Base-by-base conservation (phyloP, 2,888 invertebrate genomes). In the Xanthia togata region DNA sequence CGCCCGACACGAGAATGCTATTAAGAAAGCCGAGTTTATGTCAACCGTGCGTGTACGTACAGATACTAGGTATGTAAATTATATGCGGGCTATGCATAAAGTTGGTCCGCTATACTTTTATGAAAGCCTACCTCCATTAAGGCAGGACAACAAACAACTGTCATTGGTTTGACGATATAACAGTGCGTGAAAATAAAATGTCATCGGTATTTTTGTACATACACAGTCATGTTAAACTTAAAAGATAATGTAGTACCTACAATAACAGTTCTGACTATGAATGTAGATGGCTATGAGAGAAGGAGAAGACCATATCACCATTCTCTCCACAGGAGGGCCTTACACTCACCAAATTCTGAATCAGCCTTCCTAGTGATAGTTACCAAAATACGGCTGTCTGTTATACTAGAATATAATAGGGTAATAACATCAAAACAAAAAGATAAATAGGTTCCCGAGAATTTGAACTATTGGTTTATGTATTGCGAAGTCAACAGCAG, bases 21-120 rank as follows among this genome's bases (percentile, higher is more conserved):
- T 88, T 87, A 87, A 67, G 70, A 67, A 20, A 62, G n/a, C 44
- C 67, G 35, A 38, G 70, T 85, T 83, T 76, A 83, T 84, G 84
- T 88, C 73, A 72, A 78, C 74, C 81, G 14, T 70, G 69, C 35
- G 53, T 68, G 38, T 65, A 72, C 11, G 35, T 68, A 68, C 68
- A 55, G 55, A n/a, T 55, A 55, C 63, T 50, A n/a, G 3, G 68
- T 68, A 47, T 63, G 78, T 82, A 81, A 82, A 70, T 78, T 81
- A 57, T 70, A 71, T 55, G 68, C 53, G 53, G 35, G 44, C n/a
- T 62, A 68, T 70, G 55, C 47, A 53, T 76, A 57, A 71, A 65
- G 31, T 73, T 20, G 62, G 50, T 50, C 31, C n/a, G 67, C 38
- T 82, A 41, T 41, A 73, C 53, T 53, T 81, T 80, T 80, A 80